Evolutionary conservation across 2,797 vertebrate genomes (phyloP).

Genomic region (Acipenser oxyrinchus): DNA sequence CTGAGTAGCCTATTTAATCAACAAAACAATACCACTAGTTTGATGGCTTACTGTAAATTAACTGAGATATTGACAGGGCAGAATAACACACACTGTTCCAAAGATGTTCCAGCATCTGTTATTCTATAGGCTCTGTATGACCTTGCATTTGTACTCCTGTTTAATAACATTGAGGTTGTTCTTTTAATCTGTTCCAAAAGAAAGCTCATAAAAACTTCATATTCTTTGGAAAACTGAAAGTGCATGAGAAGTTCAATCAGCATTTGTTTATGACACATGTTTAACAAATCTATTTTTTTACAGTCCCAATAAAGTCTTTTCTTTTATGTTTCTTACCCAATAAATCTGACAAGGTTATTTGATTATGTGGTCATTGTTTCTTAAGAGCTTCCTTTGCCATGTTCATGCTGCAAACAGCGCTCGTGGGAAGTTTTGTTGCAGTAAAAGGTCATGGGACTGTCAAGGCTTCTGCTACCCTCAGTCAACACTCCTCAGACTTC

Average conservation of each 20-base stretch:
- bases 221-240: slow-evolving; percentile 43
- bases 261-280: slow-evolving; percentile 3
- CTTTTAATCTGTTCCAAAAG: slow-evolving; percentile 55
- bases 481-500: slow-evolving; percentile 32
- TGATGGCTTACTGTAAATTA: slow-evolving; percentile 11
- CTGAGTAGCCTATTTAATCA: background rate
- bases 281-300: slow-evolving; percentile 21
- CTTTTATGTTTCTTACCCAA: slow-evolving; percentile 42
- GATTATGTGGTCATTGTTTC: slow-evolving; percentile 46
- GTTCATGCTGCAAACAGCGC: slow-evolving; percentile 35
- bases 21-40: slow-evolving; percentile 14
- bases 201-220: slow-evolving; percentile 35
- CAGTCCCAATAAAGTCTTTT: slow-evolving; percentile 35
- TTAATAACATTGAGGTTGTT: slow-evolving; percentile 55
- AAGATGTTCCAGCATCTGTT: slow-evolving; percentile 34
- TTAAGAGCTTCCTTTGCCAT: slow-evolving; percentile 39
- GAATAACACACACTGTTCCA: slow-evolving; percentile 8
- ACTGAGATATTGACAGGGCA: slow-evolving; percentile 14
- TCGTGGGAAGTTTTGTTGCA: slow-evolving; percentile 42
- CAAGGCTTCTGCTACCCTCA: slow-evolving; percentile 35
- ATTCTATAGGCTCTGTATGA: slow-evolving; percentile 43
- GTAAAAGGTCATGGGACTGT: slow-evolving; percentile 36
- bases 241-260: slow-evolving; percentile 19
- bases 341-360: slow-evolving; percentile 51
- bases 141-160: slow-evolving; percentile 56